A percentile compares a stretch with the other conserved stretches of the same genome.
Conservation (phyloP, 2,113 vertebrate genomes). For the Micronisus gabar region DNA sequence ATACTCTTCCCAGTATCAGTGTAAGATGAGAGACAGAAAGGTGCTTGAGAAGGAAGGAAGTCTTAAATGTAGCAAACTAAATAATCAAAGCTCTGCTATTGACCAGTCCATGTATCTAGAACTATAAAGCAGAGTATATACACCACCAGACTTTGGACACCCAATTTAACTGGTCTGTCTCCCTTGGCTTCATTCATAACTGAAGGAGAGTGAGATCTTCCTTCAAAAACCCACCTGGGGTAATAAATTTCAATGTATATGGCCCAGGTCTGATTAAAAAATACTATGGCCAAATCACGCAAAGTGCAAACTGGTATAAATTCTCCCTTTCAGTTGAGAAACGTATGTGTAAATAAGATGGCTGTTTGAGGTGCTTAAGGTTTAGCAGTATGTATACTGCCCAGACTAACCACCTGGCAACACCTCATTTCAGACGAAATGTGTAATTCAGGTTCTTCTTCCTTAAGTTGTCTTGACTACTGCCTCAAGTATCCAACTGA, state of each 20-base stretch:
- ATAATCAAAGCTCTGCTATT: background rate
- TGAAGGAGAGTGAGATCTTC: background rate
- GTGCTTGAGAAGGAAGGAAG: background rate
- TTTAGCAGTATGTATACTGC: background rate
- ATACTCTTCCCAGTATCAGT: background rate
- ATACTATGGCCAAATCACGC: background rate
- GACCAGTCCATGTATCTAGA: background rate
- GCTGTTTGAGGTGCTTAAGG: background rate
- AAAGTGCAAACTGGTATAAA: background rate
- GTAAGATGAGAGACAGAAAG: background rate
- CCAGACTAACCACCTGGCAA: background rate
- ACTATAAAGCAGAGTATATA: background rate
- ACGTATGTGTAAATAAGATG: background rate
- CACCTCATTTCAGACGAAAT: background rate
- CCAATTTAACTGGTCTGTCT: background rate
- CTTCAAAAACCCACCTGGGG: background rate
- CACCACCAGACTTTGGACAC: background rate
- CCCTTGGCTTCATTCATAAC: background rate
- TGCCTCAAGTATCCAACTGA: background rate
- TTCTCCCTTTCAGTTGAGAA: background rate
- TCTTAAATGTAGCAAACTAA: background rate
- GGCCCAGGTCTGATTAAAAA: background rate
- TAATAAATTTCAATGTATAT: background rate
- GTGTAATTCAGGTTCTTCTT: background rate
- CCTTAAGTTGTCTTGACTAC: background rate